Evolutionary conservation across 2,888 invertebrate species (phyloP), one percentile per base, ranked within the genome.

Genomic region (Muscina levida): DNA sequence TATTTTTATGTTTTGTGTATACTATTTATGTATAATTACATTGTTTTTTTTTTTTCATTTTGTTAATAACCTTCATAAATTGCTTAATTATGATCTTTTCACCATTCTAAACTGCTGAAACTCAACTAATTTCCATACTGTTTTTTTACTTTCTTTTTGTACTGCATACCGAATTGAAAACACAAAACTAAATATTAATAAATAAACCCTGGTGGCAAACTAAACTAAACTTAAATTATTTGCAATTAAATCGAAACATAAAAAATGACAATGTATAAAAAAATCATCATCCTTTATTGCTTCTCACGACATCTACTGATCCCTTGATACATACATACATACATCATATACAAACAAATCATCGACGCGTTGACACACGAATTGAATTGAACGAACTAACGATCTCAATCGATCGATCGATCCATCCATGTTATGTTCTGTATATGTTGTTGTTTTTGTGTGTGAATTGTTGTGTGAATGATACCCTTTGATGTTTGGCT

Each of bases 401-500:
- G n/a, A n/a, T n/a, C 19, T 22, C 51, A 22, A 51, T 46, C 46
- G 53, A 53, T 22, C 53, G 17, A 31, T 4, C 37, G 26, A 31
- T 31, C 19, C 15, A 42, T 22, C 3, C 19, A 62, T 62, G 19
- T 22, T 53, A 1, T 3, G 22, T 22, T 22, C 13, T 53, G 3
- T 22, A 53, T 22, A 53, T 24, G 22, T 44, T 42, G 26, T 57
- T 46, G 46, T 46, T 56, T 59, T 66, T 62, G 76, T 82, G 19
- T 71, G 57, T 56, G 53, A 17, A 53, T 66, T 73, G 74, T 24
- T 51, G 66, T 73, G 71, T 57, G 31, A 51, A 77, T 79, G 75
- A 79, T 77, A 79, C 26, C 37, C 53, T 67, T 73, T 81, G 81
- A 77, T 81, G 73, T 85, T 77, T 84, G 89, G 86, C 85, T 92